Base-by-base conservation (phyloP, 1,140 invertebrate genomes). In the Limonius californicus region DNA sequence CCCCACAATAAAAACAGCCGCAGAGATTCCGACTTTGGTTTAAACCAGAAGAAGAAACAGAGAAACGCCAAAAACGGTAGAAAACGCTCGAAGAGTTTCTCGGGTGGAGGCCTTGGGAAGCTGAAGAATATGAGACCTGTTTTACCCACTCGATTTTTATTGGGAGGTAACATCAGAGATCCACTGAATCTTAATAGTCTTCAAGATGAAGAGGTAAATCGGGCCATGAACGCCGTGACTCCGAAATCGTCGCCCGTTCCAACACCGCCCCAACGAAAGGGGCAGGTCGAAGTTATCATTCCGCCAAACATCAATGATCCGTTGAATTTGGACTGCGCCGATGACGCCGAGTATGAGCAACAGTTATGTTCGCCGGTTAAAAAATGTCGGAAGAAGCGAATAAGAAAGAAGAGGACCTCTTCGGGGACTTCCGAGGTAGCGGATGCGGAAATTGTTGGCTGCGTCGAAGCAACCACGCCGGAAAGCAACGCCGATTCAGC, bases 91-190 rank as follows among this genome's bases (percentile, higher is more conserved):
- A 81, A 83, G 59, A 81, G 78, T 70, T 83, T 82, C 61, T 77
- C 76, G 0, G 77, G 76, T 0, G 76, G 75, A 6, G 68, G 72
- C 53, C 50, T 68, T 15, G 74, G 76, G 20, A 82, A 78, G 68
- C 79, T 79, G 50, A 81, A 88, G 39, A 86, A 87, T 65, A 89
- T 89, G 68, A 88, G 88, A 63, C 84, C 83, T 61, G 88, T 92
- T 63, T 86, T 92, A 27, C 93, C 94, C 0, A 95, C 92, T 1
- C 96, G 96, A 77, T 97, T 98, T 80, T 79, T 98, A 4, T 81
- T 97, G 1, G 95, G 95, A 54, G 95, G 95, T 15, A 97, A 95
- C 74, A 97, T 97, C 67, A 89, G 87, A 65, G 95, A 98, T 81
- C 95, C 95, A 0, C 77, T 98, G 9, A 98, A 98, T 81, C 79